A percentile compares a stretch with the other conserved stretches of the same genome.
These are phyloP conservation scores for Drosophila kambysellisi DNA, from an alignment of 2,888 invertebrate species.

Conservation along the genomic window DNA sequence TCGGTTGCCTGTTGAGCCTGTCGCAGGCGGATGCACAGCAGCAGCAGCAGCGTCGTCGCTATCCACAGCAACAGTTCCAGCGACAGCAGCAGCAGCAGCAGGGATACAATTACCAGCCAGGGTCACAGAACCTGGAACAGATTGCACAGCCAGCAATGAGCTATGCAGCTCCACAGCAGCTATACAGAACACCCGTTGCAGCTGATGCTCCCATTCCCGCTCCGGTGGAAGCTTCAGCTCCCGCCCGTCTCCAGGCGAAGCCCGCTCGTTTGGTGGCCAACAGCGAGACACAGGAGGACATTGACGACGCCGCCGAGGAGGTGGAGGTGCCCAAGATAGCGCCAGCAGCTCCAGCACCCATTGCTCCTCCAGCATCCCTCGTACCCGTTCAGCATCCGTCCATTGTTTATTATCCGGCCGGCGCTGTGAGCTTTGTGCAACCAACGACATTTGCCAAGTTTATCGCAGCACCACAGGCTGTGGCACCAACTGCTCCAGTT, in stretches of 20 bases:
- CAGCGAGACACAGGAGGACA: conserved; percentile 73
- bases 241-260: conserved; percentile 58
- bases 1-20: conserved; percentile 41
- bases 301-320: conserved; percentile 71
- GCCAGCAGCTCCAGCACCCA: conserved; percentile 20
- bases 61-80: conserved; percentile 59
- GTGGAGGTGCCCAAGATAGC: conserved; percentile 49
- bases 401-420: conserved; percentile 75
- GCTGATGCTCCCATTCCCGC: conserved; percentile 8
- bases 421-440: conserved; percentile 75
- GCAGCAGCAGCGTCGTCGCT: conserved; percentile 43
- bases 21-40: conserved; percentile 46
- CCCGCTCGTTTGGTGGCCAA: conserved; percentile 66
- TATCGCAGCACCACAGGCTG: conserved; percentile 48
- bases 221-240: conserved; percentile 9
- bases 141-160: conserved; percentile 39
- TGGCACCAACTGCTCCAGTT: conserved; percentile 6
- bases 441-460: conserved; percentile 62
- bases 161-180: conserved; percentile 62
- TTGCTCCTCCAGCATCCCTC: conserved; percentile 12
- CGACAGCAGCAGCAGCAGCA: conserved; percentile 60
- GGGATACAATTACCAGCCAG: conserved; percentile 75
- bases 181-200: conserved; percentile 44
- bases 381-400: conserved; percentile 45
- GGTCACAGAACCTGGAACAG: conserved; percentile 52